Base-by-base conservation (phyloP, 2,797 vertebrate genomes). In the Dryobates pubescens region DNA sequence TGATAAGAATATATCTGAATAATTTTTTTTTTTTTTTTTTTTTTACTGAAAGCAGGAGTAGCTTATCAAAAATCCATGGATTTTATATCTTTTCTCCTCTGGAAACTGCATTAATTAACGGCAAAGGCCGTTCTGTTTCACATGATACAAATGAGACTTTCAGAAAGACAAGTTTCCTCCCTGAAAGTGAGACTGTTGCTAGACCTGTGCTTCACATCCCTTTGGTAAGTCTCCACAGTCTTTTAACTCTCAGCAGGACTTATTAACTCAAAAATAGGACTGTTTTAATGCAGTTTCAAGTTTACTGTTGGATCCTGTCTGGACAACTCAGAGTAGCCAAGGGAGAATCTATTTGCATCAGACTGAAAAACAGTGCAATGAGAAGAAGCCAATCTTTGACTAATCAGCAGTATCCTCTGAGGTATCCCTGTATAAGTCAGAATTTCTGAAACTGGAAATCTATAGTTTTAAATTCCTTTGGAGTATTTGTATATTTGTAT, bases 181-280 rank as follows among this genome's bases (percentile, higher is more conserved):
- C 29, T 57, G 45, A 15, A 89, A 65, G 9, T 76, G 47, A 76
- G 77, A 41, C 14, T 70, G 16, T 70, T 15, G 10, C 65, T 73
- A 88, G 29, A 83, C 26, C 6, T n/a, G 10, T 82, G 56, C 4
- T 62, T 67, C 41, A 75, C 26, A 73, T 16, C 7, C 0, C 0
- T 69, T 61, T 75, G 6, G 2, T 59, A 70, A 38, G 11, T 69
- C 16, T 78, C 38, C 29, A 18, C 7, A 75, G 56, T 56, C 23
- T 86, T 91, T 74, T 81, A 79, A 76, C 15, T 61, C 76, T 91
- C 79, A 59, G 26, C 29, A 82, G 67, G n/a, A 57, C 27, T 94
- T 89, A 67, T 8, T 92, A 86, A 83, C n/a, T 72, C 47, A 56
- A 86, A 57, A 8, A 62, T 10, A 75, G 14, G 64, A 47, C 18